These are phyloP conservation scores for Pocillopora meandrina DNA, from an alignment of 92 coral and sea anemone species.

Conservation along the genomic window DNA sequence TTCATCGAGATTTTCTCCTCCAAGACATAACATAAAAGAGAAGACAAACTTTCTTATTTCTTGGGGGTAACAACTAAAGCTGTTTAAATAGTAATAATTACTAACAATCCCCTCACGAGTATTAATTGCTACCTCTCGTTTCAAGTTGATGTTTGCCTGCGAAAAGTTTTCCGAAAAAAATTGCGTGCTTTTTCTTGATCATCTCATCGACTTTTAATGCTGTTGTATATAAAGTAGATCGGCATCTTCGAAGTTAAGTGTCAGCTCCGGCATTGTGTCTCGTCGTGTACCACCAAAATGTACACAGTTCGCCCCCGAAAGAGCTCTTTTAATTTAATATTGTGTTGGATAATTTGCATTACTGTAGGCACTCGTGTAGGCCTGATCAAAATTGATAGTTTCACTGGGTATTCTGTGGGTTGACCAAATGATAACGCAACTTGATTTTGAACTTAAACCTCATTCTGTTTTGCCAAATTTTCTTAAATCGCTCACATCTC, in stretches of 20 bases:
- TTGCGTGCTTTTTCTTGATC: conserved; percentile 9
- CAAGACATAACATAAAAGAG: neutral
- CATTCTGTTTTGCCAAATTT: neutral
- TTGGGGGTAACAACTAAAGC: conserved; percentile 35
- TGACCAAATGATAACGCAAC: conserved; percentile 9
- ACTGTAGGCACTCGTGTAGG: conserved; percentile 3
- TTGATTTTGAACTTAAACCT: neutral
- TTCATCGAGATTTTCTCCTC: neutral
- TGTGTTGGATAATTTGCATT: conserved; percentile 39
- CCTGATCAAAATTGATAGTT: conserved; percentile 21
- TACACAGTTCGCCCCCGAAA: conserved; percentile 30
- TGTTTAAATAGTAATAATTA: conserved; percentile 38
- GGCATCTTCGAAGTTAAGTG: conserved; percentile 1
- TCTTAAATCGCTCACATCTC: neutral
- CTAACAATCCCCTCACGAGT: conserved; percentile 32
- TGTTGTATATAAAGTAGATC: neutral
- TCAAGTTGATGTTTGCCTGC: conserved; percentile 20
- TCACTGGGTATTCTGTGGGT: conserved; percentile 23
- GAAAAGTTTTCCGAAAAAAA: neutral
- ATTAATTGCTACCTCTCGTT: conserved; percentile 23
- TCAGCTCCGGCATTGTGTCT: conserved; percentile 10
- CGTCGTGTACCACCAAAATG: conserved; percentile 20
- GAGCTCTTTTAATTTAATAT: conserved; percentile 40
- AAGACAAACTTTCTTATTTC: conserved; percentile 8
- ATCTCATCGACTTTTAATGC: neutral